Evolutionary conservation across 2,888 invertebrate genomes (phyloP), one percentile per base, ranked within the genome.

Genomic region (Nymphalis polychloros): DNA sequence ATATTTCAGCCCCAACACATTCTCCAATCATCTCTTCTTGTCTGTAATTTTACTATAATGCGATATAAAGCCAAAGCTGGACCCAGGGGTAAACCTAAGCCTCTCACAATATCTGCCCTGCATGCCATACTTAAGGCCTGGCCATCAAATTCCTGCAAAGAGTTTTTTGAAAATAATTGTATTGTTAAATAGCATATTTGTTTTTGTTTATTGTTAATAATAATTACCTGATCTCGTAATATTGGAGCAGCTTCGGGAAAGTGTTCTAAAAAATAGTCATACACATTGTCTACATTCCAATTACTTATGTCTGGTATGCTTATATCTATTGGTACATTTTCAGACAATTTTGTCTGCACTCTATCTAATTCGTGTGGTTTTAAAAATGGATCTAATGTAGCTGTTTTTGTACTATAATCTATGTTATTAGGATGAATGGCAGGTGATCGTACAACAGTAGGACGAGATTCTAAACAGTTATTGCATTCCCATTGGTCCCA

Each of bases 51-150:
- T 31, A 97, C 94, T 68, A 98, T 95, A 67, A 97, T 95, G 64
- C 95, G 94, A 80, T 97, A 97, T 52, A 98, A 94, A 78, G 97
- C 96, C 59, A 98, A 92, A 6, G 98, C 98, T 57, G 97, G 97
- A 0, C 98, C 98, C 17, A 98, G 91, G 72, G 97, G 96, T 23
- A 98, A 90, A 52, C 96, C 95, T 71, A 98, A 92, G 48, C 96
- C 96, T 69, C 94, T 95, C 4, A 98, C 93, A 31, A 98, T 96
- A 82, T 98, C 98, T 50, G 95, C 94, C 73, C 98, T 93, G 78
- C 96, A 95, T 85, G 98, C 95, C 78, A 98, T 93, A 70, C 98
- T 92, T 65, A 98, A 86, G 0, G 97, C 97, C 79, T 95, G 95
- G 0, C 98, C 98, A 92, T 98, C 98, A 72, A 98, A 97, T 83